These are phyloP conservation scores for Sinocyclocheilus maitianheensis DNA, from an alignment of 2,113 vertebrate species.

Conservation along the genomic window DNA sequence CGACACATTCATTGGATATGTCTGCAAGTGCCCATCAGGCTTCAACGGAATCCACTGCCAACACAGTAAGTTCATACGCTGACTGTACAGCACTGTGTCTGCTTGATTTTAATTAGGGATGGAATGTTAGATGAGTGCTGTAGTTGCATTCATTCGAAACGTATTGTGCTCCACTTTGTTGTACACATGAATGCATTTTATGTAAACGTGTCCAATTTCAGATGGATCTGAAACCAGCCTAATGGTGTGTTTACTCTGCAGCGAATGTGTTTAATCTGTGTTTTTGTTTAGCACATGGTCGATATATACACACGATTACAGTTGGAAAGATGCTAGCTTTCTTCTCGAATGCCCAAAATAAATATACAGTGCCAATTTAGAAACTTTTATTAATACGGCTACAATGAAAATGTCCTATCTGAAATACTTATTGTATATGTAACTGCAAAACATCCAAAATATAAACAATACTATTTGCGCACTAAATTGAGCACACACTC, in stretches of 20 bases:
- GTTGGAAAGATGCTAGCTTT: not conserved
- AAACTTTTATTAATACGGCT: not conserved
- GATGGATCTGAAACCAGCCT: not conserved
- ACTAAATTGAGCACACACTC: not conserved
- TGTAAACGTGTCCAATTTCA: not conserved
- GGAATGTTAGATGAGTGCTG: not conserved
- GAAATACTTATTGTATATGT: not conserved
- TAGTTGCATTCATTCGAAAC: not conserved
- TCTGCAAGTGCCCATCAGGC: slow-evolving; percentile 91
- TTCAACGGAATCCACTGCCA: slow-evolving; percentile 98
- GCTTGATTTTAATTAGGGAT: not conserved
- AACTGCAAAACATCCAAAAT: not conserved
- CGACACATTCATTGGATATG: slow-evolving; percentile 95
- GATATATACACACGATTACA: not conserved
- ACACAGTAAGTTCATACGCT: slow-evolving; percentile 86
- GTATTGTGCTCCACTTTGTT: not conserved
- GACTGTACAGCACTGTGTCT: not conserved
- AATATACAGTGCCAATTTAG: not conserved
- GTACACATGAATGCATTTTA: not conserved
- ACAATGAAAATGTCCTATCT: not conserved
- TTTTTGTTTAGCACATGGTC: not conserved
- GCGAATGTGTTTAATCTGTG: not conserved
- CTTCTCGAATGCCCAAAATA: not conserved
- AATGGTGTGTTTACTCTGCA: not conserved
- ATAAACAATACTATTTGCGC: not conserved